phyloP scores from a whole-genome alignment of 2,797 vertebrate genomes.

The Melanotaenia trifasciata region DNA sequence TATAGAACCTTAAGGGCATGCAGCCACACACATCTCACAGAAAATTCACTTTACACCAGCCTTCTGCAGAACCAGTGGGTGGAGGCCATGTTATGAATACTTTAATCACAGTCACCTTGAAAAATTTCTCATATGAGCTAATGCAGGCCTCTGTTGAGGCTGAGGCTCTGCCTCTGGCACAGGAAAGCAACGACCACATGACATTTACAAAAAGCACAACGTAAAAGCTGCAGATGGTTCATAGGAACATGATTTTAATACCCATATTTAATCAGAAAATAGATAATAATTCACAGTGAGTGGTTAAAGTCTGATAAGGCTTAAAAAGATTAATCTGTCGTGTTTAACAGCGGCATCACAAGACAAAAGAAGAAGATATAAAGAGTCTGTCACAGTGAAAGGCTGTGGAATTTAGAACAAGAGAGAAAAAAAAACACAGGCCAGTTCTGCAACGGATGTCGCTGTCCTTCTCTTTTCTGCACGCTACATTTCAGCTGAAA shows the following conservation, averaged over 20 bases:
- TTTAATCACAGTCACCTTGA: slow-evolving; percentile 42
- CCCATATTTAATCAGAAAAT: slow-evolving; percentile 7
- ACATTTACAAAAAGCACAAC: slow-evolving; percentile 23
- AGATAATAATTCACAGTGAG: slow-evolving; percentile 13
- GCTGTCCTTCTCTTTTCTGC: slow-evolving; percentile 12
- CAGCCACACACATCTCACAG: slow-evolving; percentile 27
- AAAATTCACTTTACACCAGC: slow-evolving; percentile 43
- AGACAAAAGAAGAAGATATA: slow-evolving; percentile 12
- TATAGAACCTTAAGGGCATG: slow-evolving; percentile 36
- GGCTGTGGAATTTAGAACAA: background rate
- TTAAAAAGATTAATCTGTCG: slow-evolving; percentile 10
- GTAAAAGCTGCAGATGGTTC: slow-evolving; percentile 7
- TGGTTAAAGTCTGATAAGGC: slow-evolving; percentile 1
- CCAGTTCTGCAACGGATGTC: slow-evolving; percentile 21
- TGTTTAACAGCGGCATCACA: slow-evolving; percentile 2
- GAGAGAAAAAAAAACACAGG: background rate
- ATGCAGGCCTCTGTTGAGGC: slow-evolving; percentile 29
- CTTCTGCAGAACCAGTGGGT: slow-evolving; percentile 33
- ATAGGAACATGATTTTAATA: background rate
- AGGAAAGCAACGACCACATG: slow-evolving; percentile 4
- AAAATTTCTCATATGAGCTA: slow-evolving; percentile 48
- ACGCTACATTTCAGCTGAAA: slow-evolving; percentile 15
- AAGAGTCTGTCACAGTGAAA: background rate
- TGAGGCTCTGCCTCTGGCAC: slow-evolving; percentile 10
- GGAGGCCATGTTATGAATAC: slow-evolving; percentile 18